phyloP scores from a whole-genome alignment of 2,888 invertebrate genomes.

The Drosophila falleni region DNA sequence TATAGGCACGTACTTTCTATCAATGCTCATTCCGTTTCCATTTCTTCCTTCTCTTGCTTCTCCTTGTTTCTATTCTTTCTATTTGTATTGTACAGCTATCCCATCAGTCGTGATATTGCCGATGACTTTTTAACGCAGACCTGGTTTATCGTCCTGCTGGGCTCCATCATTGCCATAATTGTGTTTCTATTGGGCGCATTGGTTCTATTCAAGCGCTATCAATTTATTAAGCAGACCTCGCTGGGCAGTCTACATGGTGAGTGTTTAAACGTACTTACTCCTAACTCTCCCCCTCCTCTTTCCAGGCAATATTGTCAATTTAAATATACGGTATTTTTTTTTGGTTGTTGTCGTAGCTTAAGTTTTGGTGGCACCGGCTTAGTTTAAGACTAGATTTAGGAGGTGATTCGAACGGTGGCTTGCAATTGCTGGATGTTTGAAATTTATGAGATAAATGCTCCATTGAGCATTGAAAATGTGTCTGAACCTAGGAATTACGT shows the following conservation, averaged over 20 bases:
- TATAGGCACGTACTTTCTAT: slow-evolving; percentile 67
- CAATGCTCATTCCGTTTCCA: slow-evolving; percentile 54
- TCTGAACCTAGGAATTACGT: slow-evolving; percentile 16
- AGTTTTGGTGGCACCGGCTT: slow-evolving; percentile 48
- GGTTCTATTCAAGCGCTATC: slow-evolving; percentile 90
- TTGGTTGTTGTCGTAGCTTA: slow-evolving; percentile 51
- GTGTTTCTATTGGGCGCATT: slow-evolving; percentile 93
- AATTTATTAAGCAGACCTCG: slow-evolving; percentile 90
- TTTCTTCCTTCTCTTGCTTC: not conserved
- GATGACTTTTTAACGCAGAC: slow-evolving; percentile 93
- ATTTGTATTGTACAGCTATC: slow-evolving; percentile 85
- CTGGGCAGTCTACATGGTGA: slow-evolving; percentile 87
- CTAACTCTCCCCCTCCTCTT: not conserved
- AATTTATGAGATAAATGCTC: slow-evolving; percentile 49
- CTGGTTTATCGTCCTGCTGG: slow-evolving; percentile 95
- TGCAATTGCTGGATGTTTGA: slow-evolving; percentile 35
- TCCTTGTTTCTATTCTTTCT: slow-evolving; percentile 17
- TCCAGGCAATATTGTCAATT: slow-evolving; percentile 27
- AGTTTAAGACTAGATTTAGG: slow-evolving; percentile 26
- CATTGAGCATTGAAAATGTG: slow-evolving; percentile 41
- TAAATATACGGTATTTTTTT: slow-evolving; percentile 31
- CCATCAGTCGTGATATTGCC: slow-evolving; percentile 86
- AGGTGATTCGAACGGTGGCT: slow-evolving; percentile 5
- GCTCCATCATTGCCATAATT: slow-evolving; percentile 94
- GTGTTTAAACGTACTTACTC: slow-evolving; percentile 57